Base-by-base conservation (phyloP, 2,888 invertebrate genomes). In the Tenodera sinensis region DNA sequence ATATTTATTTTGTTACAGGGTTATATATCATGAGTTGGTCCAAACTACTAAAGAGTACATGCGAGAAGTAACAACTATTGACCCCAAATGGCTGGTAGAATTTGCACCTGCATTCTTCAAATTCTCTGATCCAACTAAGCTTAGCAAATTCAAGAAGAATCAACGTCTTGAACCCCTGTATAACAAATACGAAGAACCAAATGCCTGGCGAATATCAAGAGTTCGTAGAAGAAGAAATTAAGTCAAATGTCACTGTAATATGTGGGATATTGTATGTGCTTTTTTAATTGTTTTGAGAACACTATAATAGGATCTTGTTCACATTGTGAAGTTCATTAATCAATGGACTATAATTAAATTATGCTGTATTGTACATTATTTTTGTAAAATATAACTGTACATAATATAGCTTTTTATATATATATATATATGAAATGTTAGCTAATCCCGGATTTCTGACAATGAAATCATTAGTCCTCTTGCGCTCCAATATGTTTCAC, bases 41-140 rank as follows among this genome's bases (percentile, higher is more conserved):
- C 98, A 99, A 93, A 99, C 99, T 0, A 99, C 99, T 0, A 99
- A 99, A 93, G 99, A 99, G 93, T 99, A 99, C 93, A 99, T 99
- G 99, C 95, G 99, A 47, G 99, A 99, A 94, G 99, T 99, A 20
- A 98, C 98, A 0, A 98, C 98, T 0, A 98, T 98, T 89, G 98
- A 99, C 94, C 98, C 98, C 0, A 98, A 98, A 93, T 99, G 99
- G 99, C 94, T 99, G 89, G 99, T 99, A 0, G 99, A 99, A 93
- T 99, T 98, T 93, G 99, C 99, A 0, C 99, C 99, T 0, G 99
- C 99, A 0, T 99, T 99, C 95, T 99, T 99, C 95, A 98, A 98
- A 93, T 98, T 99, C 94, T 98, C 98, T 9, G 99, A 99, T 94
- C 99, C 99, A 3, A 99, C 99, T 0, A 99, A 99, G 93, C 95